Evolutionary conservation across 2,888 invertebrate species (phyloP).

Genomic region (Aelia acuminata): DNA sequence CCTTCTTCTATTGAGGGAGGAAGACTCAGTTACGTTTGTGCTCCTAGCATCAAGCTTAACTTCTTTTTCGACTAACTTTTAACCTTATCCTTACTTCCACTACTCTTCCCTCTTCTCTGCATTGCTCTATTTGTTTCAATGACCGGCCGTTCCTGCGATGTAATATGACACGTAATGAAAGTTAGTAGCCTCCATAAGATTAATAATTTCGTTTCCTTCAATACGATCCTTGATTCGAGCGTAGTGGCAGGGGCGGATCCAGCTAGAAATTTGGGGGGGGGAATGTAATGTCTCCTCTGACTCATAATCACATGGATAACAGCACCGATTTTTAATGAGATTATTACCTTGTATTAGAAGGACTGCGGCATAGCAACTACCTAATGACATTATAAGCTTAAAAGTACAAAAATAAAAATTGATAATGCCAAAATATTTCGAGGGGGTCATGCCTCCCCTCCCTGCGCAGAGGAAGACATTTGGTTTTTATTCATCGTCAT

Average conservation of each 20-base stretch:
- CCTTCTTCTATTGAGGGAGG: not conserved
- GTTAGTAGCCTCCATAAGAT: not conserved
- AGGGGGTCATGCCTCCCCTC: no score
- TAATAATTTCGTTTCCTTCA: not conserved
- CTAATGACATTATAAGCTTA: no score
- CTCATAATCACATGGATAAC: no score
- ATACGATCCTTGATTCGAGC: not conserved
- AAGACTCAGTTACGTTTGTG: not conserved
- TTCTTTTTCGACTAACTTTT: conserved; percentile 21
- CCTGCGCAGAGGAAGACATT: no score
- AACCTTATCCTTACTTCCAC: not conserved
- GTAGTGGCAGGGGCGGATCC: not conserved
- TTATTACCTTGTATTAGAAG: no score
- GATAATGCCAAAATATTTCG: no score
- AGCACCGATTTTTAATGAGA: no score
- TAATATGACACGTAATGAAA: not conserved
- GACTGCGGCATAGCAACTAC: no score
- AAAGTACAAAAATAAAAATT: no score
- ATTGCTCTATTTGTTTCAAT: not conserved
- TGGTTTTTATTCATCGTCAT: no score
- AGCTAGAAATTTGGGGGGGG: no score
- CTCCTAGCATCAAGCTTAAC: not conserved
- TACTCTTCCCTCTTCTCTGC: not conserved
- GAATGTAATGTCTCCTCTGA: no score
- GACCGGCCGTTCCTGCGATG: not conserved